Evolutionary conservation across 2,113 vertebrate genomes (phyloP).

Genomic region (Mirza zaza): DNA sequence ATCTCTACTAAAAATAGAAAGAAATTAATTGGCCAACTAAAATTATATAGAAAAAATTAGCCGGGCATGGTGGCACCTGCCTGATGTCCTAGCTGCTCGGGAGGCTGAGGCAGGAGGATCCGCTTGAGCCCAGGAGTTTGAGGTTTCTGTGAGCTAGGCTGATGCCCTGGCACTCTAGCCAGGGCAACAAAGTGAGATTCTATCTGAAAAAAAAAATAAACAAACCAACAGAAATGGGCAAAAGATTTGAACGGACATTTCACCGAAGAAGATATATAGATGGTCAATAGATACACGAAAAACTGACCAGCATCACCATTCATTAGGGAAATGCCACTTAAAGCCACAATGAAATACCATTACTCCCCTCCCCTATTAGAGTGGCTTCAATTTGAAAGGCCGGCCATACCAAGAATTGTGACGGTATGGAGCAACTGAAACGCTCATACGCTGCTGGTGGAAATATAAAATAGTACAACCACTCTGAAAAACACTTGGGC

Average conservation of each 20-base stretch:
- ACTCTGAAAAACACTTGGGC: background rate
- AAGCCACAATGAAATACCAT: background rate
- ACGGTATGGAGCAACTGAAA: background rate
- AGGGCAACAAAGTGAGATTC: too few species aligned
- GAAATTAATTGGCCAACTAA: too few species aligned
- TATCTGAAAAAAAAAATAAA: background rate
- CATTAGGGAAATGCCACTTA: background rate
- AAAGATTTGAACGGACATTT: background rate
- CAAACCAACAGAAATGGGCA: background rate
- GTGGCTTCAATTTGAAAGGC: background rate
- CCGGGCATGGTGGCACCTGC: too few species aligned
- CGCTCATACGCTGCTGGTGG: fast-evolving
- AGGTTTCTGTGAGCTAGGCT: too few species aligned
- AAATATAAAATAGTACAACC: background rate
- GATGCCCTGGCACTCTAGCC: too few species aligned
- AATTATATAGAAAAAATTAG: too few species aligned
- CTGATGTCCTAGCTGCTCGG: too few species aligned
- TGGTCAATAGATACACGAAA: background rate
- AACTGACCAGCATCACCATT: background rate
- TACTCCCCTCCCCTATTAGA: background rate
- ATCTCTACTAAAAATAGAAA: too few species aligned
- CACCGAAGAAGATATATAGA: background rate
- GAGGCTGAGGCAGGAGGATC: too few species aligned
- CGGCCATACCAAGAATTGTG: background rate
- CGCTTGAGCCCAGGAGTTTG: too few species aligned